Conservation (phyloP, 2,113 vertebrate species). For the Urocynchramus pylzowi region DNA sequence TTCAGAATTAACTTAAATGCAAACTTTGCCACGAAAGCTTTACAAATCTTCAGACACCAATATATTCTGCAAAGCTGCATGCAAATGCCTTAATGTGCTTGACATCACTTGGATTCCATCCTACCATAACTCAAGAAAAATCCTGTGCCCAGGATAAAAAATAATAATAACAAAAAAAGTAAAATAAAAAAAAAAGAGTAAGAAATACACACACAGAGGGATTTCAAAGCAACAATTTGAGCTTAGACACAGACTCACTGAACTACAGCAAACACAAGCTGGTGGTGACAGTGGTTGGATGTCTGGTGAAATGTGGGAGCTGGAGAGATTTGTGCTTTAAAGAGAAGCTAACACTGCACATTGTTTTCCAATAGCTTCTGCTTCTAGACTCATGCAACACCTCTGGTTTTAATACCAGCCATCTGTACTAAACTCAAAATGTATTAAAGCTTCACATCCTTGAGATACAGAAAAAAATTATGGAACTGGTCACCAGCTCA, state of each 20-base stretch:
- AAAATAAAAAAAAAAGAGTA: too few species aligned
- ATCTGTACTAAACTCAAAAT: background rate
- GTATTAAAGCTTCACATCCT: background rate
- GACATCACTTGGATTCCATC: background rate
- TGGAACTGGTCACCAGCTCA: background rate
- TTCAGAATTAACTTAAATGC: background rate
- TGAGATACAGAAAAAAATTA: background rate
- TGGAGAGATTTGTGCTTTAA: background rate
- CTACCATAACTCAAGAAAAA: background rate
- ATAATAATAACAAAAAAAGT: background rate
- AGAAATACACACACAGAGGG: background rate
- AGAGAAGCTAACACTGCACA: background rate
- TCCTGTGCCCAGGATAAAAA: background rate
- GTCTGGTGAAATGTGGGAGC: background rate
- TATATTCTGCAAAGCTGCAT: background rate
- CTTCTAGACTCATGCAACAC: background rate
- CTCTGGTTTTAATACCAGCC: background rate
- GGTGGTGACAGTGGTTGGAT: background rate
- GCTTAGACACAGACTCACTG: background rate
- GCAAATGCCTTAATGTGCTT: background rate
- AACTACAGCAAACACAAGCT: background rate
- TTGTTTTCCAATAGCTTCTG: background rate
- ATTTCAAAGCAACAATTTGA: background rate
- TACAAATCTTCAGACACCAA: background rate
- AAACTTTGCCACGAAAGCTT: background rate